Conservation (phyloP, 1,140 invertebrate genomes). For the Lordiphosa collinella region DNA sequence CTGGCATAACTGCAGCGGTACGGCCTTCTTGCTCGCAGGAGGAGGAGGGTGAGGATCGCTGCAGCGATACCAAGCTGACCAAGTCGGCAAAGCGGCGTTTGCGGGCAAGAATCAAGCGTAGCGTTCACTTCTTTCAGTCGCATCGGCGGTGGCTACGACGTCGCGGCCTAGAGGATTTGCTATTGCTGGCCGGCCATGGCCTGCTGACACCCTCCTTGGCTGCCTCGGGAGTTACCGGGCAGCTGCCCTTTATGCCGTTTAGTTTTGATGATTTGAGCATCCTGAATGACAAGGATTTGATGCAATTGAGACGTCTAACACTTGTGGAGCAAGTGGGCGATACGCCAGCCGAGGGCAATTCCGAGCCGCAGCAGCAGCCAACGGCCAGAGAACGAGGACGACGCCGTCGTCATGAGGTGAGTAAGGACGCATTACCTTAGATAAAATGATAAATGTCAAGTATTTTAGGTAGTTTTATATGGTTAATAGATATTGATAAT, state of each 20-base stretch:
- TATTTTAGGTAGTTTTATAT: too few species aligned
- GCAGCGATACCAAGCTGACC: constrained; percentile 13
- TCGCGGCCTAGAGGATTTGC: constrained; percentile 30
- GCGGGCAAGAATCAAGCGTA: constrained; percentile 86
- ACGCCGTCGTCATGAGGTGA: too few species aligned
- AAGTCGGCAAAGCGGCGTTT: constrained; percentile 26
- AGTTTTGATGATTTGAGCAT: constrained; percentile 24
- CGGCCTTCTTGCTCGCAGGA: neutral
- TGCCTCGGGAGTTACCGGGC: constrained; percentile 10
- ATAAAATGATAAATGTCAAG: too few species aligned
- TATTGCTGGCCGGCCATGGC: constrained; percentile 13
- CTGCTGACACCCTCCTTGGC: constrained; percentile 3
- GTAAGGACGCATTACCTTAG: too few species aligned
- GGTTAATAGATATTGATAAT: too few species aligned
- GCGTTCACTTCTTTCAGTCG: constrained; percentile 78
- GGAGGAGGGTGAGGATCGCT: neutral
- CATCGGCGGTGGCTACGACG: constrained; percentile 46
- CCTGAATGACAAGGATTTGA: constrained; percentile 5
- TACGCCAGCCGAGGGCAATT: neutral
- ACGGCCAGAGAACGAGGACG: neutral
- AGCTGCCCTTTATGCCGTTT: constrained; percentile 37
- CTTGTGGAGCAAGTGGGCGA: constrained; percentile 21
- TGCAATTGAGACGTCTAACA: neutral
- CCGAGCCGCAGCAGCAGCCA: neutral
- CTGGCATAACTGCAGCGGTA: constrained; percentile 86